Percentiles rank a stretch among this genome's conserved stretches.
phyloP scores from a whole-genome alignment of 23 tunicate species.

The Halocynthia roretzi region DNA sequence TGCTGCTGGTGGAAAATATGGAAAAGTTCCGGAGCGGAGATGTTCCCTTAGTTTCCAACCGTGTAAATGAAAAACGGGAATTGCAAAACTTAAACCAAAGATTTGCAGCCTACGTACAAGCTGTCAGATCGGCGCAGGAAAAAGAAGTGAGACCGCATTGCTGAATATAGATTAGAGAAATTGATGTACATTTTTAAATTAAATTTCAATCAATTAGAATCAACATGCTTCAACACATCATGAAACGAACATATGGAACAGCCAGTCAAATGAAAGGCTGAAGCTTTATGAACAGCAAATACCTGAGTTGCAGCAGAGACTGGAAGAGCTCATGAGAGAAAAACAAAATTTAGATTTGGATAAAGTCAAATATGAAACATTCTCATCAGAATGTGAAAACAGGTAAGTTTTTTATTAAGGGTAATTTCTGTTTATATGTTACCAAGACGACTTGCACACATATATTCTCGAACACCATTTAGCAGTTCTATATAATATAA shows the following conservation, averaged over 20 bases:
- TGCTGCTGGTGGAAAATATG: slow-evolving; percentile 5
- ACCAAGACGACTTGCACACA: too few species aligned
- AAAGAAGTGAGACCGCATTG: slow-evolving; percentile 27
- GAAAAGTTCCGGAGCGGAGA: slow-evolving; percentile 5
- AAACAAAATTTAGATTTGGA: slow-evolving; percentile 61
- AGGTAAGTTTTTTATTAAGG: slow-evolving; percentile 23
- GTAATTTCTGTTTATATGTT: too few species aligned
- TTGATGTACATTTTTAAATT: neutral
- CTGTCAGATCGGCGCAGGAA: slow-evolving; percentile 33
- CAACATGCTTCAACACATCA: neutral
- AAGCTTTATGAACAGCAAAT: slow-evolving; percentile 55
- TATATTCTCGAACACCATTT: too few species aligned
- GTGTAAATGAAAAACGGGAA: slow-evolving; percentile 59
- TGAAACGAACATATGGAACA: slow-evolving; percentile 23
- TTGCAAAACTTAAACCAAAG: slow-evolving; percentile 67
- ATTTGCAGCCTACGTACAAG: slow-evolving; percentile 52
- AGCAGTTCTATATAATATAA: too few species aligned
- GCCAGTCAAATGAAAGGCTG: neutral
- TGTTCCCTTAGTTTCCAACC: slow-evolving; percentile 36
- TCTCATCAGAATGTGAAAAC: slow-evolving; percentile 56
- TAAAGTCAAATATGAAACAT: slow-evolving; percentile 43
- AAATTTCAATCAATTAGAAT: neutral
- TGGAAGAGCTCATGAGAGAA: slow-evolving; percentile 30
- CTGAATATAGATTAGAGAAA: neutral
- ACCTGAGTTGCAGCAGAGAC: slow-evolving; percentile 29